These are phyloP conservation scores for Ifrita kowaldi DNA, from an alignment of 2,113 vertebrate species.

Conservation along the genomic window DNA sequence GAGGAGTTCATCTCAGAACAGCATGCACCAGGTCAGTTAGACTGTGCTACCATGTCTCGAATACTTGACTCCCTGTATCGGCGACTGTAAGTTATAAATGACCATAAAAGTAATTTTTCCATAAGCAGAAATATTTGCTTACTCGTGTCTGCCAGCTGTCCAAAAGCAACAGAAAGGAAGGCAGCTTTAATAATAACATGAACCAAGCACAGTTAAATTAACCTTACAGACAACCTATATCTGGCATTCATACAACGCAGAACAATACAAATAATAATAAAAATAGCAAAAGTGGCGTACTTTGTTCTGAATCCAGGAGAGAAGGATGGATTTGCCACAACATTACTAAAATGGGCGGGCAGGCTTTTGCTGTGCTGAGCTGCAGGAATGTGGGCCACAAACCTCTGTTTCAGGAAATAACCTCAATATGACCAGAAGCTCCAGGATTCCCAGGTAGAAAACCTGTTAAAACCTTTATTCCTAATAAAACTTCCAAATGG, in stretches of 20 bases:
- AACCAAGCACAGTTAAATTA: not conserved
- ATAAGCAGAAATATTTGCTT: conserved; percentile 1
- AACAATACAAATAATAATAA: not conserved
- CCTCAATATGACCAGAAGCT: not conserved
- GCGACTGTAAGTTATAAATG: not conserved
- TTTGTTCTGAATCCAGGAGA: not conserved
- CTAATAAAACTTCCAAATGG: not conserved
- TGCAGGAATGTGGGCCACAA: not conserved
- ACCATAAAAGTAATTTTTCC: not conserved
- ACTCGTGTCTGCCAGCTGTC: not conserved
- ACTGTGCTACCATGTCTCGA: not conserved
- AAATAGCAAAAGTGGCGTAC: not conserved
- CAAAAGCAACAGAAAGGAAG: not conserved
- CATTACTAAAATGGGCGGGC: not conserved
- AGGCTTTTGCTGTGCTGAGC: not conserved
- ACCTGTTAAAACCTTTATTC: not conserved
- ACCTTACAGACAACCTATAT: not conserved
- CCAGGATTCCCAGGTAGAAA: not conserved
- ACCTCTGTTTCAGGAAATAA: not conserved
- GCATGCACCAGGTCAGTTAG: not conserved
- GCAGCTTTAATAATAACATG: not conserved
- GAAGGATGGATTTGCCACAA: not conserved
- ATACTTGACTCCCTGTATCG: not conserved
- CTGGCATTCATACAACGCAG: not conserved
- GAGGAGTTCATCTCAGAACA: not conserved